A percentile compares a stretch with the other conserved stretches of the same genome.
These are phyloP conservation scores for Polylopha cassiicola DNA, from an alignment of 2,888 invertebrate species.

Conservation along the genomic window DNA sequence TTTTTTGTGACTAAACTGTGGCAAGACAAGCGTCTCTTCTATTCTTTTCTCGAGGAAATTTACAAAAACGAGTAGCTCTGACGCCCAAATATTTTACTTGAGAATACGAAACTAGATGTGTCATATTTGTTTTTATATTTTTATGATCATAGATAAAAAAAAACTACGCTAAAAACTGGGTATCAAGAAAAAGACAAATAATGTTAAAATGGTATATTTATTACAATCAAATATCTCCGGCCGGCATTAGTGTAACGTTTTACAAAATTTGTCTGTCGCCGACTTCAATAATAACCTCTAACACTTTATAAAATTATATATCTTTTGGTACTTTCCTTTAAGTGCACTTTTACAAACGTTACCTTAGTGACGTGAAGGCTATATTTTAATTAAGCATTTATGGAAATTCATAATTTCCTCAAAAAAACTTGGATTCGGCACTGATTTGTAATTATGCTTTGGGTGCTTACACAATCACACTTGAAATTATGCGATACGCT, in stretches of 20 bases:
- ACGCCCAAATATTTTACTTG: too few relatives aligned
- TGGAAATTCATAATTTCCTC: conserved; percentile 67
- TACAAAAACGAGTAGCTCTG: too few relatives aligned
- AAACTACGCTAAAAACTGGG: too few relatives aligned
- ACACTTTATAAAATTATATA: conserved; percentile 76
- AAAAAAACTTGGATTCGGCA: conserved; percentile 16
- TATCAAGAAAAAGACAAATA: conserved; percentile 45
- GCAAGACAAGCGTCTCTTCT: too few relatives aligned
- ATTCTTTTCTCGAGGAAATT: too few relatives aligned
- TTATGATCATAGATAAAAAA: too few relatives aligned
- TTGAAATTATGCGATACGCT: conserved; percentile 2
- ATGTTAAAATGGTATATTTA: conserved; percentile 77
- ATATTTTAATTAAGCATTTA: conserved; percentile 40
- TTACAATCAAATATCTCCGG: conserved; percentile 72
- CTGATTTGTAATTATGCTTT: conserved; percentile 15
- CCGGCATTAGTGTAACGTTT: conserved; percentile 56
- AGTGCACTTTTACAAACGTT: conserved; percentile 71
- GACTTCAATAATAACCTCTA: conserved; percentile 59
- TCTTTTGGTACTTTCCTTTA: conserved; percentile 76
- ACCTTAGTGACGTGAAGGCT: conserved; percentile 60
- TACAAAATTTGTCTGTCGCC: conserved; percentile 71
- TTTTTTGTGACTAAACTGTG: too few relatives aligned
- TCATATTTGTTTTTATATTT: too few relatives aligned
- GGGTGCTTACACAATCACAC: conserved; percentile 5
- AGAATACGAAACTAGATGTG: too few relatives aligned